Conservation (phyloP, 2,797 vertebrate genomes). For the Hapalemur alaotrensis region DNA sequence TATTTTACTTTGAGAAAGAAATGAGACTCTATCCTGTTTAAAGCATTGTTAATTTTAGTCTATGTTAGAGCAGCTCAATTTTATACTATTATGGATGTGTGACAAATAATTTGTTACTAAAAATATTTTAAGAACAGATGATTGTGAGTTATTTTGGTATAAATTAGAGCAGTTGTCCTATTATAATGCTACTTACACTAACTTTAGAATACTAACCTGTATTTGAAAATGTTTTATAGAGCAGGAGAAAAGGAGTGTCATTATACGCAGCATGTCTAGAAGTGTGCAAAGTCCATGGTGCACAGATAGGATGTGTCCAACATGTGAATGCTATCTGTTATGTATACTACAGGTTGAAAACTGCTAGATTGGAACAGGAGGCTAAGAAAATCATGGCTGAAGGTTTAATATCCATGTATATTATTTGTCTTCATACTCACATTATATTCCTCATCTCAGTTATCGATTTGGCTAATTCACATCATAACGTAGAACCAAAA, state of each 20-base stretch:
- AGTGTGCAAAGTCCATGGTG: neutral
- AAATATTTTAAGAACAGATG: neutral
- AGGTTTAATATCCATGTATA: neutral
- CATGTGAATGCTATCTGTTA: neutral
- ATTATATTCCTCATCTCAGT: neutral
- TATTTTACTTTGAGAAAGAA: slow-evolving; percentile 23
- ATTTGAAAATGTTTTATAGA: neutral
- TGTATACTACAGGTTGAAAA: neutral
- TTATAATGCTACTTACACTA: neutral
- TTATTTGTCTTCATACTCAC: neutral
- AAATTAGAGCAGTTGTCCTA: neutral
- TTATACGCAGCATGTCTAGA: neutral
- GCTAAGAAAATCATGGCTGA: neutral
- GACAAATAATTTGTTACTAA: neutral
- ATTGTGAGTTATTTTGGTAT: neutral
- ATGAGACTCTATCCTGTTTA: neutral
- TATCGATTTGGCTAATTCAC: neutral
- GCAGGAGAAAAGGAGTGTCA: neutral
- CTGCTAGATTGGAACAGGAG: neutral
- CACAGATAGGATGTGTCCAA: neutral
- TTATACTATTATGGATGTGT: neutral
- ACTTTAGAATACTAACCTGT: neutral
- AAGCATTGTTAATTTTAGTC: neutral
- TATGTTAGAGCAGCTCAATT: neutral
- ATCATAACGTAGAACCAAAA: neutral